Evolutionary conservation across 2,888 invertebrate species (phyloP), one percentile per base, ranked within the genome.

Genomic region (Acanthosepion esculentum): DNA sequence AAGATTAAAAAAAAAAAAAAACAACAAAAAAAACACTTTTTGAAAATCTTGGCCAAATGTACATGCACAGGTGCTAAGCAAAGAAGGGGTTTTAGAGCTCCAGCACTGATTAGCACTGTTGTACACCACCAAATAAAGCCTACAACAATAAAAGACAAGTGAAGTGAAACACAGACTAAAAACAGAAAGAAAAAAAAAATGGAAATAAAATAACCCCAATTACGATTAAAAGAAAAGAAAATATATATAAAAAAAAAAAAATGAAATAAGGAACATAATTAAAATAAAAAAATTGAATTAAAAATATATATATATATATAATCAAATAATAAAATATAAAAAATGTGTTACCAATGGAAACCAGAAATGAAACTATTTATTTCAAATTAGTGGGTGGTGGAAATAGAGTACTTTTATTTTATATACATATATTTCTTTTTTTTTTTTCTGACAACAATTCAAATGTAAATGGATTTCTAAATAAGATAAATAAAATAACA

Each of bases 311-410:
- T 41, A 41, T 41, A 41, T 41, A 41, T 41, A 41, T 41, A 41
- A 41, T 23, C 1, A 91, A 23, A 91, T 33, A 91, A 41, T n/a
- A 20, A 7, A 26, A 48, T 15, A 92, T 41, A 23, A 48, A 26
- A 8, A 15, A 92, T 92, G 92, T 92, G 92, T 92, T 92, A 92
- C 92, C 92, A 92, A 48, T 92, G 92, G 48, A 92, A 92, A 92
- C 92, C 55, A 55, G 55, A 55, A 55, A 55, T 5, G 20, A 55
- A 55, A 55, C 18, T 18, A 55, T 18, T 55, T 18, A 4, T 50
- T 50, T 50, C 50, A 50, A 15, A 50, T 50, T 20, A 55, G 15
- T 55, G 18, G 55, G 2, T 15, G 15, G 55, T 15, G 55, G 20
- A 18, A 18, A 41, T 55, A 4, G 20, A 20, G 55, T 55, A 55